A percentile compares a stretch with the other conserved stretches of the same genome.
phyloP scores from a whole-genome alignment of 2,888 invertebrate genomes.

The Mythimna lalbum region DNA sequence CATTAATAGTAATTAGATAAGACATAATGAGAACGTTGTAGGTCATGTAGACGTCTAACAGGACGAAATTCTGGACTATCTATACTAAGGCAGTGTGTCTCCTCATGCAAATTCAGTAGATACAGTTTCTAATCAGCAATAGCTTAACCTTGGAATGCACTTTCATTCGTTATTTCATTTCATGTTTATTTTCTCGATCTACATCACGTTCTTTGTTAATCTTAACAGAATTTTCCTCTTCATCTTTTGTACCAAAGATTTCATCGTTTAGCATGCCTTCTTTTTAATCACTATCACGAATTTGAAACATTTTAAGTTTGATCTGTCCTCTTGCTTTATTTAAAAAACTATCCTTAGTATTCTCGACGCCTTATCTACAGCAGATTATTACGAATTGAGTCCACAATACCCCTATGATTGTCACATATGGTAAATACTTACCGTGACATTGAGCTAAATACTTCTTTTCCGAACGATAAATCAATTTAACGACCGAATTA shows the following conservation, averaged over 20 bases:
- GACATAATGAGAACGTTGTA: background rate
- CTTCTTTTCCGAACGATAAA: slow-evolving; percentile 25
- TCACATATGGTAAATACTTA: slow-evolving; percentile 35
- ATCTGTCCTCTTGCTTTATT: background rate
- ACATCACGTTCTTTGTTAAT: background rate
- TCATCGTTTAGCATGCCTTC: background rate
- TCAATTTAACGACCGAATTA: slow-evolving; percentile 34
- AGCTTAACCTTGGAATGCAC: background rate
- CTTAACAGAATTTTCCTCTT: background rate
- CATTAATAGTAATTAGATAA: background rate
- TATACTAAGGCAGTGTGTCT: background rate
- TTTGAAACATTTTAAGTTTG: background rate
- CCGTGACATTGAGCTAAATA: slow-evolving; percentile 50
- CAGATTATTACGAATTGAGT: slow-evolving; percentile 17
- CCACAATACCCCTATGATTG: slow-evolving; percentile 35
- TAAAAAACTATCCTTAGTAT: background rate
- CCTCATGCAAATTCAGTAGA: too few relatives aligned
- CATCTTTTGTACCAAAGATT: background rate
- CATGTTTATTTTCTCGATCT: background rate
- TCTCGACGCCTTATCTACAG: too few relatives aligned
- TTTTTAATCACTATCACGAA: background rate
- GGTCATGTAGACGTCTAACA: too few relatives aligned
- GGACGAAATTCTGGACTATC: background rate
- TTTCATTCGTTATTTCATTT: background rate
- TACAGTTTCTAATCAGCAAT: background rate